These are phyloP conservation scores for Limnothrissa miodon DNA, from an alignment of 2,113 vertebrate species.

Conservation along the genomic window DNA sequence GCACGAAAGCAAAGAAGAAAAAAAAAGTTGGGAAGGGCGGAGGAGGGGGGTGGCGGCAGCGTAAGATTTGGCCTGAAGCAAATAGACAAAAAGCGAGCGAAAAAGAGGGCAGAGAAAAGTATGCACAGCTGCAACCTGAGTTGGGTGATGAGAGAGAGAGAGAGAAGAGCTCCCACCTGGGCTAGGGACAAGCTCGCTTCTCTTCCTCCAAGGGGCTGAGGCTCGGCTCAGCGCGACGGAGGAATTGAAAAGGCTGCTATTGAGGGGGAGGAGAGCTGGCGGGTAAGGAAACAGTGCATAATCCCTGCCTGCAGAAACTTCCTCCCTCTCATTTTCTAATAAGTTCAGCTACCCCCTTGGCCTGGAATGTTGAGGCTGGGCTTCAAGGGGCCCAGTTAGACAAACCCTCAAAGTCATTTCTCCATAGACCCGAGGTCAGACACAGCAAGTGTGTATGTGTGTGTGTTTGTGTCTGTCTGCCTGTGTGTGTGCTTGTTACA, in stretches of 20 bases:
- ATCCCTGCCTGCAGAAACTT: slow-evolving; percentile 82
- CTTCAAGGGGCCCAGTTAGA: slow-evolving; percentile 89
- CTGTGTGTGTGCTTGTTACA: slow-evolving; percentile 23
- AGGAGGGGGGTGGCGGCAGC: background rate
- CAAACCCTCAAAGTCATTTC: slow-evolving; percentile 88
- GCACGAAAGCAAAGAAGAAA: slow-evolving; percentile 37
- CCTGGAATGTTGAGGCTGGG: slow-evolving; percentile 90
- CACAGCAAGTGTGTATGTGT: slow-evolving; percentile 58
- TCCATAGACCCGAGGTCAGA: slow-evolving; percentile 89
- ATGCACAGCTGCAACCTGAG: slow-evolving; percentile 47
- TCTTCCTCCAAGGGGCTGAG: background rate
- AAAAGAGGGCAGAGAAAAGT: slow-evolving; percentile 48
- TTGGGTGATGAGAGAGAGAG: background rate
- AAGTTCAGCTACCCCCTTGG: slow-evolving; percentile 78
- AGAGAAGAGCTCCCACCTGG: background rate
- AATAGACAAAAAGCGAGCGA: background rate
- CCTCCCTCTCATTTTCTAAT: slow-evolving; percentile 50
- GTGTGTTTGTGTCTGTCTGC: slow-evolving; percentile 34
- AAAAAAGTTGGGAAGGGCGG: background rate
- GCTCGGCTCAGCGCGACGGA: background rate
- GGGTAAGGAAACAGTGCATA: slow-evolving; percentile 85
- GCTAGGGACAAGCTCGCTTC: background rate
- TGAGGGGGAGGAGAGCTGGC: slow-evolving; percentile 55
- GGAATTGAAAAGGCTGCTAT: background rate
- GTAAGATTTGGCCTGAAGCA: background rate